Evolutionary conservation across 2,113 vertebrate genomes (phyloP), one percentile per base, ranked within the genome.

Genomic region (Anseranas semipalmata): DNA sequence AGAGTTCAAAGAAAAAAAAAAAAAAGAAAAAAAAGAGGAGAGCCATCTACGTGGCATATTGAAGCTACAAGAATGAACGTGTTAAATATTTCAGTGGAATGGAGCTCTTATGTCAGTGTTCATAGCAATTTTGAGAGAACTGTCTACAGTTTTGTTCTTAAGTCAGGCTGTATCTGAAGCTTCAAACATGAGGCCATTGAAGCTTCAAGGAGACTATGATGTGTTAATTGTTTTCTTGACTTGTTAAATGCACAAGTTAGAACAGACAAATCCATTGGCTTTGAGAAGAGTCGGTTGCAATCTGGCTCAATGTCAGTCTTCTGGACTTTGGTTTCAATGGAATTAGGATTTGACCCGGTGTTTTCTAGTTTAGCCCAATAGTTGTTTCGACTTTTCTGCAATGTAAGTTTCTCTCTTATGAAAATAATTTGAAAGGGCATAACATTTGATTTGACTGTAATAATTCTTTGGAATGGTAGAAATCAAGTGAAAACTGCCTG

Each of bases 171-270:
- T 50, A 8, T 33, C 30, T 60, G 76, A 55, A 55, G 9, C 10
- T 72, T 20, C 3, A 43, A 20, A 2, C 59, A 55, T 15, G 10
- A 22, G 52, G 30, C n/a, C 0, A 0, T 41, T 50, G 14, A 50
- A 59, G 19, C n/a, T 84, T 83, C 28, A 33, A 32, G 74, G 76
- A 90, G n/a, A 21, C 13, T 43, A 10, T 63, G 89, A 75, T 48
- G 15, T 72, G 37, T 75, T 55, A 78, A 37, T 91, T 90, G 60
- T 84, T 82, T n/a, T 58, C 41, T 62, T 68, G 72, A 14, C 24
- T 72, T 65, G 14, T 53, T 89, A 72, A 85, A 78, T 60, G 27
- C 18, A 41, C 24, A 15, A 22, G 63, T 46, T 84, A 67, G 66
- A 81, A 6, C 14, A 50, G 73, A 50, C 32, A 63, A 66, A 71